phyloP scores from a whole-genome alignment of 2,797 vertebrate genomes.

The Falco cherrug region DNA sequence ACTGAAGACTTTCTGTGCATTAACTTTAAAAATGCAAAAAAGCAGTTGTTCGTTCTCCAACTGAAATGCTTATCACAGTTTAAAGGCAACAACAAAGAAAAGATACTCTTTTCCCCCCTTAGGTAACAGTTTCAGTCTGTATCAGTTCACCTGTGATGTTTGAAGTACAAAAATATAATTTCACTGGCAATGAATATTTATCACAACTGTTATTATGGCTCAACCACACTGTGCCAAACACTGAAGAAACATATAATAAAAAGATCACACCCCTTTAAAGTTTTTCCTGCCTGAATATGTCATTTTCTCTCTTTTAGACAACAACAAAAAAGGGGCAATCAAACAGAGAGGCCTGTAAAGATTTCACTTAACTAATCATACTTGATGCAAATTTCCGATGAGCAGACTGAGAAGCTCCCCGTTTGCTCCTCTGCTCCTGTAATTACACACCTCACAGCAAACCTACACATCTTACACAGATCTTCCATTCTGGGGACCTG shows the following conservation, averaged over 20 bases:
- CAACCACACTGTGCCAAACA: not conserved
- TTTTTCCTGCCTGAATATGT: not conserved
- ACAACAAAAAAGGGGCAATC: not conserved
- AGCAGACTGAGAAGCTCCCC: not conserved
- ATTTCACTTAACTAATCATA: not conserved
- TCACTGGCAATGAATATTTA: not conserved
- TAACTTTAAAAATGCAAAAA: conserved; percentile 36
- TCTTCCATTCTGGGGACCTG: not conserved
- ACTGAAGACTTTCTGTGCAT: conserved; percentile 22
- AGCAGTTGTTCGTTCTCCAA: not conserved
- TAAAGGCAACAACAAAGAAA: conserved; percentile 14
- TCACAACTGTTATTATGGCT: not conserved
- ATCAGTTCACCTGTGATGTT: not conserved
- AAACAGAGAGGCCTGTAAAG: not conserved
- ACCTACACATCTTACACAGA: not conserved
- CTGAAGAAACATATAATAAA: not conserved
- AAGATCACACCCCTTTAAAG: not conserved
- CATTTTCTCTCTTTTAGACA: not conserved
- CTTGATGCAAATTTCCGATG: not conserved
- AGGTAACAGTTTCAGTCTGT: not conserved
- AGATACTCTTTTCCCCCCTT: not conserved
- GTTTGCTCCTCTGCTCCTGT: not conserved
- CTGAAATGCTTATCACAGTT: not conserved
- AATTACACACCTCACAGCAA: not conserved
- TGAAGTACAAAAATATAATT: not conserved